Percentiles rank a stretch among this genome's conserved stretches.
phyloP scores from a whole-genome alignment of 2,888 invertebrate species.

The Cyrtodaria siliqua region DNA sequence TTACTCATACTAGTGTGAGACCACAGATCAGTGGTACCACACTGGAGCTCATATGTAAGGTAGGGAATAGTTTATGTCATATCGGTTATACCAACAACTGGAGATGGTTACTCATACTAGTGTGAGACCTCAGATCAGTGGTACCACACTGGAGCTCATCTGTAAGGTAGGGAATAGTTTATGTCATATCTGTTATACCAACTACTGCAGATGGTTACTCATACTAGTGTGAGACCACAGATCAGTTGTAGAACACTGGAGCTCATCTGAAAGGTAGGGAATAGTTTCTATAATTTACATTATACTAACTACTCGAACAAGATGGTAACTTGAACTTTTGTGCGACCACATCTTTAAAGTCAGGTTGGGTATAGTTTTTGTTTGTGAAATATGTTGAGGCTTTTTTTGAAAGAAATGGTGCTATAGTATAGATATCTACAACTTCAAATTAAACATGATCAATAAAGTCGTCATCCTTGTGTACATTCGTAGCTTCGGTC shows the following conservation, averaged over 20 bases:
- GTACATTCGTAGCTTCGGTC: no score
- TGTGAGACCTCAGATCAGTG: constrained; percentile 31
- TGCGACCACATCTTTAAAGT: constrained; percentile 30
- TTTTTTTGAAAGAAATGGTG: no score
- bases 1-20: constrained; percentile 46
- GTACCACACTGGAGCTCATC: constrained; percentile 57
- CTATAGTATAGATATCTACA: no score
- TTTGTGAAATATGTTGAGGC: no score
- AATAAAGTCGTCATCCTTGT: no score
- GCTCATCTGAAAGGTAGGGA: constrained; percentile 69
- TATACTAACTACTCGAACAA: constrained; percentile 76
- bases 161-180: constrained; percentile 70
- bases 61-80: no score
- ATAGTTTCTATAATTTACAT: no score
- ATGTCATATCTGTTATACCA: no score
- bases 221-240: constrained; percentile 32
- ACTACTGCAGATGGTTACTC: constrained; percentile 71
- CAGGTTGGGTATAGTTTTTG: no score
- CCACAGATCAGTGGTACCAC: constrained; percentile 40
- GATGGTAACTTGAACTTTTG: constrained; percentile 62
- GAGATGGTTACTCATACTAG: constrained; percentile 67
- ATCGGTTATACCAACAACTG: constrained; percentile 74
- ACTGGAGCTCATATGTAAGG: constrained; percentile 66
- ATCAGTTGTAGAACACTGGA: constrained; percentile 45
- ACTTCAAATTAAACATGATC: no score